These are phyloP conservation scores for Butorides virescens DNA, from an alignment of 2,113 vertebrate species.

Conservation along the genomic window DNA sequence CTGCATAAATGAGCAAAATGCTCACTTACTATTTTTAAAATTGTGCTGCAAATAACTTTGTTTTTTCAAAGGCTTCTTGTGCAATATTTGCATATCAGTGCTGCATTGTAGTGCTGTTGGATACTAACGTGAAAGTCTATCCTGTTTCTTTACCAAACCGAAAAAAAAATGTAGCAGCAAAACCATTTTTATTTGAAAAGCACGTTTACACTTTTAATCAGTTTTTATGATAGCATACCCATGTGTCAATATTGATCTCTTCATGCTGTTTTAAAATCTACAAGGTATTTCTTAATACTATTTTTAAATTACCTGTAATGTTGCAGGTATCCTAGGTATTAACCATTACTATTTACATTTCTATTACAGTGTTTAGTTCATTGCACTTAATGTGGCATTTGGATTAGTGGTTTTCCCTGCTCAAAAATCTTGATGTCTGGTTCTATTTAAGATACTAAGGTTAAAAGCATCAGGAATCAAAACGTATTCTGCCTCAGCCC, in stretches of 20 bases:
- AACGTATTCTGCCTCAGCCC: conserved; percentile 21
- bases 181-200: neutral
- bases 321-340: neutral
- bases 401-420: neutral
- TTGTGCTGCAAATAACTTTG: neutral
- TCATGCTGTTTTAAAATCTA: neutral
- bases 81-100: neutral
- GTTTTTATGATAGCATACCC: neutral
- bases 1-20: neutral
- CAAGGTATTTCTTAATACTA: rapidly evolving
- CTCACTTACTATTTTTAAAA: neutral
- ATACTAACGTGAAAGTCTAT: neutral
- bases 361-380: rapidly evolving
- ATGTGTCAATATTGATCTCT: neutral
- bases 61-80: neutral
- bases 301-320: neutral
- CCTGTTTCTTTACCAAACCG: neutral
- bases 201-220: neutral
- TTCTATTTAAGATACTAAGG: neutral
- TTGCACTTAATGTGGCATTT: neutral
- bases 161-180: neutral
- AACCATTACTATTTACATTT: neutral
- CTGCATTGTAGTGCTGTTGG: neutral
- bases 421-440: neutral
- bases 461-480: conserved; percentile 40